Conservation (phyloP, 2,888 invertebrate species). For the Macroteleia sp. region DNA sequence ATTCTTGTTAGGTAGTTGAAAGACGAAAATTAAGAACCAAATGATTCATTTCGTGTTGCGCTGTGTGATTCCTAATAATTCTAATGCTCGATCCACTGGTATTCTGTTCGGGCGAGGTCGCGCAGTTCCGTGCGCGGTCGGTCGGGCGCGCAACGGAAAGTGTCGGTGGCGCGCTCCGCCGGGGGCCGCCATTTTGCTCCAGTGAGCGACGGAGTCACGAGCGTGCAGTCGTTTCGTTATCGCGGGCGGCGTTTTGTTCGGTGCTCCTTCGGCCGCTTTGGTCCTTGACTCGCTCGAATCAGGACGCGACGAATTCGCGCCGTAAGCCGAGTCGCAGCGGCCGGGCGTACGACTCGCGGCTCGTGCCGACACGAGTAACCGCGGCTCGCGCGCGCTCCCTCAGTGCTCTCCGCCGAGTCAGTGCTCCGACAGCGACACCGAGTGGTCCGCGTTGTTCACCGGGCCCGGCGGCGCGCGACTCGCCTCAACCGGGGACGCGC, state of each 20-base stretch:
- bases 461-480: conserved; percentile 35
- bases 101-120: conserved; percentile 45
- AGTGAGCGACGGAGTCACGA: conserved; percentile 81
- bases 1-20: too few species aligned
- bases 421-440: conserved; percentile 34
- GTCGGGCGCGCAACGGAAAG: conserved; percentile 71
- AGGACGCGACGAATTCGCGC: neutral
- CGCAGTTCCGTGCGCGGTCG: conserved; percentile 64
- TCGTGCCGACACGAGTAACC: conserved; percentile 25
- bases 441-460: conserved; percentile 38
- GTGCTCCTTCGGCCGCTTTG: conserved; percentile 28
- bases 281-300: neutral
- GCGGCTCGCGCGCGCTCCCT: conserved; percentile 33
- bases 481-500: conserved; percentile 35
- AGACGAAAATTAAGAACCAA: too few species aligned
- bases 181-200: conserved; percentile 83
- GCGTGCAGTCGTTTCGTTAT: conserved; percentile 70
- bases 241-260: conserved; percentile 71
- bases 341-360: conserved; percentile 27
- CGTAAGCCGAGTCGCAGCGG: conserved; percentile 16
- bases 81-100: neutral
- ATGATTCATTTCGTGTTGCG: too few species aligned
- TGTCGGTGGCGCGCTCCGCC: conserved; percentile 80
- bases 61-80: too few species aligned
- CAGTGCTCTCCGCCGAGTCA: conserved; percentile 27